These are phyloP conservation scores for Montipora cactus DNA, from an alignment of 64 coral and sea anemone genomes.

Conservation along the genomic window DNA sequence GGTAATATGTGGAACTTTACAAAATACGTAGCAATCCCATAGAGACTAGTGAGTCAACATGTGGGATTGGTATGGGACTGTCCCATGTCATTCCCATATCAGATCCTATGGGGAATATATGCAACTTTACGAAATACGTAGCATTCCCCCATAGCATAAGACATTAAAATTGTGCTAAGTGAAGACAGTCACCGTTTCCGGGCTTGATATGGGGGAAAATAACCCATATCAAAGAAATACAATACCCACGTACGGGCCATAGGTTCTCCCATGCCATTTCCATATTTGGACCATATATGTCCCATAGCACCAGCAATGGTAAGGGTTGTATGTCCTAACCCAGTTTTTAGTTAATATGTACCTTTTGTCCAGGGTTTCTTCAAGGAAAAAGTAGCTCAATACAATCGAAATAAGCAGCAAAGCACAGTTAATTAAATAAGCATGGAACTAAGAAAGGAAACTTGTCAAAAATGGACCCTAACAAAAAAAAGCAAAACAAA, in stretches of 20 bases:
- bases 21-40: conserved; percentile 57
- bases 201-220: conserved; percentile 50
- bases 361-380: conserved; percentile 71
- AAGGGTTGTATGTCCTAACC: no score
- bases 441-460: conserved; percentile 91
- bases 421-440: conserved; percentile 72
- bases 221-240: background rate
- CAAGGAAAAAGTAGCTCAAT: conserved; percentile 53
- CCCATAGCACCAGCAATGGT: no score
- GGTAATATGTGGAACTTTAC: conserved; percentile 33
- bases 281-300: no score
- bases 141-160: conserved; percentile 62
- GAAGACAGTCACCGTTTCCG: conserved; percentile 29
- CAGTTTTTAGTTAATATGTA: conserved; percentile 2
- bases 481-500: background rate
- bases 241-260: no score
- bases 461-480: conserved; percentile 81
- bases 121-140: conserved; percentile 33
- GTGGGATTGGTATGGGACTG: conserved; percentile 48
- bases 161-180: conserved; percentile 3
- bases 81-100: conserved; percentile 35
- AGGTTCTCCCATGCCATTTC: no score
- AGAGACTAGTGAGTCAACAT: conserved; percentile 14
- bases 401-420: conserved; percentile 41
- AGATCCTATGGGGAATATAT: conserved; percentile 26